These are phyloP conservation scores for Bombycilla garrulus DNA, from an alignment of 2,113 vertebrate species.

Conservation along the genomic window DNA sequence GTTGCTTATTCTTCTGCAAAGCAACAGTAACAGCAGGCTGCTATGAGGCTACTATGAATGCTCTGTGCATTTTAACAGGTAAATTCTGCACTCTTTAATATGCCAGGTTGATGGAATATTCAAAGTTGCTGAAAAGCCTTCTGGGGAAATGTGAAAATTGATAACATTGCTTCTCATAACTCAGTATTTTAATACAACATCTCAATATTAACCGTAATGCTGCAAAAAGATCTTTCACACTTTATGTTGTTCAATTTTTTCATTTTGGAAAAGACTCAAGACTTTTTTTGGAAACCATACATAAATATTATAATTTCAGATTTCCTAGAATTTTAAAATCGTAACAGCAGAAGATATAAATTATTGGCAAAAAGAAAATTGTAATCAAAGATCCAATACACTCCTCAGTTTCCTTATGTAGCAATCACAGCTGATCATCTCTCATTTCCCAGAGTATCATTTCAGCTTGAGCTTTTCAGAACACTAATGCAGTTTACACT, in stretches of 20 bases:
- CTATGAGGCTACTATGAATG: background rate
- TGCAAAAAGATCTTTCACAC: conserved; percentile 7
- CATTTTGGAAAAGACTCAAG: background rate
- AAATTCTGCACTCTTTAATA: background rate
- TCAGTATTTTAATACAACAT: conserved; percentile 15
- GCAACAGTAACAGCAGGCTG: background rate
- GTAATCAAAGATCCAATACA: background rate
- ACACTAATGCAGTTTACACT: background rate
- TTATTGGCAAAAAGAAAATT: background rate
- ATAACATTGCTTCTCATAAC: background rate
- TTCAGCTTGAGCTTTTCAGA: background rate
- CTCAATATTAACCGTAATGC: background rate
- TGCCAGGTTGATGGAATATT: background rate
- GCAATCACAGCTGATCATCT: background rate
- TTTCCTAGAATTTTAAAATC: background rate
- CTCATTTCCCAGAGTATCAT: background rate
- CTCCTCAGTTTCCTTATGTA: background rate
- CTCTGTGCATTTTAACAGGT: conserved; percentile 23
- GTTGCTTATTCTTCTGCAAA: conserved; percentile 13
- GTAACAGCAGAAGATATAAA: background rate
- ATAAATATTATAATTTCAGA: background rate
- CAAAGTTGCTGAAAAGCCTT: background rate
- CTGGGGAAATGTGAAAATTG: conserved; percentile 5
- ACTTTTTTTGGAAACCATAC: background rate
- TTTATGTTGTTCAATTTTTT: background rate